Evolutionary conservation across 2,113 vertebrate species (phyloP).

Genomic region (Clarias gariepinus): DNA sequence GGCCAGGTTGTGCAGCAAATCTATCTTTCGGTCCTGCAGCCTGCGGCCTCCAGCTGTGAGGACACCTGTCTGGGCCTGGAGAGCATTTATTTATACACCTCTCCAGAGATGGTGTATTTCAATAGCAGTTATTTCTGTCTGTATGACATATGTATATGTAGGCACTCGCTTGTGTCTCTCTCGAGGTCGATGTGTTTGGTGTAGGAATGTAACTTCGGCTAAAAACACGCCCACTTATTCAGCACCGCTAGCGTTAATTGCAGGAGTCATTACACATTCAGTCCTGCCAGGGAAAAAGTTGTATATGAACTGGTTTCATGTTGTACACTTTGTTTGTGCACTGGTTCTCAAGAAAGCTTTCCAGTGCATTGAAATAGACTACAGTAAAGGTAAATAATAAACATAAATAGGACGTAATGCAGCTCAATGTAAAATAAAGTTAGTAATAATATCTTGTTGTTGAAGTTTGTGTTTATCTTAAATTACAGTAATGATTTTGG

Average conservation of each 20-base stretch:
- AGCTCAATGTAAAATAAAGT: too few species aligned
- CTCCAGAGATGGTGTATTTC: slow-evolving; percentile 42
- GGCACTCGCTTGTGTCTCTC: not conserved
- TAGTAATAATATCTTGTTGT: too few species aligned
- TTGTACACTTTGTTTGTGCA: not conserved
- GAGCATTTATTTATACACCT: slow-evolving; percentile 19
- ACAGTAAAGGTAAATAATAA: too few species aligned
- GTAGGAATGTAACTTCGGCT: not conserved
- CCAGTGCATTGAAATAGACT: not conserved
- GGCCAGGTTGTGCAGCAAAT: slow-evolving; percentile 56
- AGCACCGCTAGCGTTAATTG: not conserved
- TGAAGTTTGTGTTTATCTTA: not conserved
- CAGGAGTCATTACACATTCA: slow-evolving; percentile 14
- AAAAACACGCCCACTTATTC: not conserved
- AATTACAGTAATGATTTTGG: not conserved
- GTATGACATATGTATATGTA: not conserved
- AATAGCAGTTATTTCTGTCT: slow-evolving; percentile 16
- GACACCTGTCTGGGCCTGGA: slow-evolving; percentile 54
- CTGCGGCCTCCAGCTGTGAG: slow-evolving; percentile 59
- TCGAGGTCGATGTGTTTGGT: not conserved
- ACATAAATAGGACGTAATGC: too few species aligned
- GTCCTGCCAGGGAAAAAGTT: not conserved
- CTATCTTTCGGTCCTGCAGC: slow-evolving; percentile 24
- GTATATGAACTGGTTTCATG: not conserved
- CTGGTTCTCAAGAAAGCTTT: not conserved